Percentiles rank a stretch among this genome's conserved stretches.
Evolutionary conservation across 2,797 vertebrate genomes (phyloP).

Genomic region (Iguana delicatissima): DNA sequence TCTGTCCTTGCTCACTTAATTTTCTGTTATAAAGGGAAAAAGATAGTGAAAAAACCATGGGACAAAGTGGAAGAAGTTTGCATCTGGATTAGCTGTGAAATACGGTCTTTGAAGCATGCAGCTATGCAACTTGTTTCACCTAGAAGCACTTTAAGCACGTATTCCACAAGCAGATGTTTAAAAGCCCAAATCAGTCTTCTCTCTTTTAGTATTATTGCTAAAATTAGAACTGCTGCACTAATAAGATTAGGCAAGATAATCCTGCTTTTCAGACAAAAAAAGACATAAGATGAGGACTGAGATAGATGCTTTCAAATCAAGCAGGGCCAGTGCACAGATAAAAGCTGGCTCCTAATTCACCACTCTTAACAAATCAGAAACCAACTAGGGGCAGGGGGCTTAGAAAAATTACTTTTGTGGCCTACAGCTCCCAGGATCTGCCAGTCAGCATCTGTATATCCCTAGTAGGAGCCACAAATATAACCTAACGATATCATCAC

Average conservation of each 20-base stretch:
- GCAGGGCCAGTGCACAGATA: neutral
- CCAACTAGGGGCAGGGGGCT: neutral
- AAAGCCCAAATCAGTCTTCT: neutral
- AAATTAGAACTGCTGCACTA: constrained; percentile 43
- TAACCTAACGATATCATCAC: neutral
- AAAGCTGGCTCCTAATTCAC: neutral
- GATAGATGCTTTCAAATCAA: constrained; percentile 26
- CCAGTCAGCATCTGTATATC: neutral
- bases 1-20: neutral
- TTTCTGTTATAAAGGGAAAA: too few relatives aligned
- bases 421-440: too few relatives aligned
- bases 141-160: neutral
- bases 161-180: constrained; percentile 24
- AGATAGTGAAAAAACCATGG: neutral
- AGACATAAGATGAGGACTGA: neutral
- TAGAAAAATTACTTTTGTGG: too few relatives aligned
- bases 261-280: neutral
- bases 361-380: neutral
- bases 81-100: neutral
- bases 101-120: neutral
- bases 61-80: neutral
- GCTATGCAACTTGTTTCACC: neutral
- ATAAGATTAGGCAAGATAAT: constrained; percentile 3
- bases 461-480: neutral
- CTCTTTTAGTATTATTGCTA: constrained; percentile 1